phyloP scores from a whole-genome alignment of 2,113 vertebrate species.

The Phocoena sinus region DNA sequence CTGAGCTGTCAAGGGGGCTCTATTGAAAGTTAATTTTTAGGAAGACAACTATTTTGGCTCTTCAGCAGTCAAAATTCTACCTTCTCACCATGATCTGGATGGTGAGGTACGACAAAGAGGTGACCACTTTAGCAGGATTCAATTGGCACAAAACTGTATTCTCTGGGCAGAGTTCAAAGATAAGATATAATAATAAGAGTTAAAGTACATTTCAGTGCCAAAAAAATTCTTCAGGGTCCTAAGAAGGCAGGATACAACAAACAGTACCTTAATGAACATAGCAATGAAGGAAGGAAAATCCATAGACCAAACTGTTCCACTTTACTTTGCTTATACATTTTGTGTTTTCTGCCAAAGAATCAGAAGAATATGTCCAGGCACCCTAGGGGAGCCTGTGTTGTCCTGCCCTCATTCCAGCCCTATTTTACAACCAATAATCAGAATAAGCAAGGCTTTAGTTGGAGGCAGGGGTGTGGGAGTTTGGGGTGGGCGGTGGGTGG shows the following conservation, averaged over 20 bases:
- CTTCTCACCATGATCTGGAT: background rate
- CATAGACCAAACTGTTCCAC: background rate
- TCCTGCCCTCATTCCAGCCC: background rate
- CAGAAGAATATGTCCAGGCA: background rate
- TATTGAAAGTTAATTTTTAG: background rate
- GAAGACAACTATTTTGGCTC: background rate
- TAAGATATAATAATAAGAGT: background rate
- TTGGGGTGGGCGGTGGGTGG: background rate
- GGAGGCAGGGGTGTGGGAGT: background rate
- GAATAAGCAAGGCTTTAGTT: background rate
- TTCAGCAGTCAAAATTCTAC: conserved; percentile 4
- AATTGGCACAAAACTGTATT: background rate
- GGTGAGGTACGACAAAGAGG: background rate
- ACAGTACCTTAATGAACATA: background rate
- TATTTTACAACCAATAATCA: background rate
- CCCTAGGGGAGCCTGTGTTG: background rate
- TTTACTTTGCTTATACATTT: background rate
- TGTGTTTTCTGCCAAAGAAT: background rate
- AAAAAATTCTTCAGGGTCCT: background rate
- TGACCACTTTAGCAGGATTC: background rate
- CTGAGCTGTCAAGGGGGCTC: background rate
- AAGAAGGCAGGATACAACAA: background rate
- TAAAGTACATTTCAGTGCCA: background rate
- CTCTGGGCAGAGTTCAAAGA: background rate
- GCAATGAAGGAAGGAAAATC: background rate